These are phyloP conservation scores for Oriolus oriolus DNA, from an alignment of 2,113 vertebrate genomes.

Conservation along the genomic window DNA sequence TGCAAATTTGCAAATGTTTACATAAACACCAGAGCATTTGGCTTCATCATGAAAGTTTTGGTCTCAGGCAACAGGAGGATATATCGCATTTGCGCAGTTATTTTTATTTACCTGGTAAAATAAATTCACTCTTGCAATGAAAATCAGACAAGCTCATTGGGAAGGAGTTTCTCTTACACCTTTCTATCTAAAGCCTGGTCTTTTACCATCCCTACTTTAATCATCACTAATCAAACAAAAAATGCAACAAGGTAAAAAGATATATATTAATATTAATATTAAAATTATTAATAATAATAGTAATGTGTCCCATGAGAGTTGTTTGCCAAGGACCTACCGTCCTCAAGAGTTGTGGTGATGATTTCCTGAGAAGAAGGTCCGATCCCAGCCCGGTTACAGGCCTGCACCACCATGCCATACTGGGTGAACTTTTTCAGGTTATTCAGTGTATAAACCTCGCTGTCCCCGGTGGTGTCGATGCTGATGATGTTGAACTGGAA, in stretches of 20 bases:
- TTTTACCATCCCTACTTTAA: not conserved
- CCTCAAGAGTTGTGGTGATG: slow-evolving; percentile 94
- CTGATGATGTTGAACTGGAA: slow-evolving; percentile 97
- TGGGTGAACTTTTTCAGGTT: slow-evolving; percentile 97
- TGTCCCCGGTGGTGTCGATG: slow-evolving; percentile 94
- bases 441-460: slow-evolving; percentile 88
- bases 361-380: slow-evolving; percentile 98
- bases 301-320: not conserved
- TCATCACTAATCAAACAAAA: not conserved
- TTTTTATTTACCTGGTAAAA: not conserved
- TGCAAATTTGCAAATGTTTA: not conserved
- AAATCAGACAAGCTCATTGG: not conserved
- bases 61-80: not conserved
- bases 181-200: not conserved
- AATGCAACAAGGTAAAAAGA: not conserved
- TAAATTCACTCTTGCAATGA: not conserved
- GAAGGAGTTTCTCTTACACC: not conserved
- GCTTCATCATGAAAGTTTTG: not conserved
- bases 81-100: not conserved
- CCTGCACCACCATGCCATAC: slow-evolving; percentile 98
- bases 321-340: slow-evolving; percentile 76
- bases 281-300: not conserved
- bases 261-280: not conserved
- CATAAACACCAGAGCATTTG: not conserved
- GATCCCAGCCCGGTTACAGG: slow-evolving; percentile 92